Base-by-base conservation (phyloP, 1,140 invertebrate genomes). In the Subanguina moxae region DNA sequence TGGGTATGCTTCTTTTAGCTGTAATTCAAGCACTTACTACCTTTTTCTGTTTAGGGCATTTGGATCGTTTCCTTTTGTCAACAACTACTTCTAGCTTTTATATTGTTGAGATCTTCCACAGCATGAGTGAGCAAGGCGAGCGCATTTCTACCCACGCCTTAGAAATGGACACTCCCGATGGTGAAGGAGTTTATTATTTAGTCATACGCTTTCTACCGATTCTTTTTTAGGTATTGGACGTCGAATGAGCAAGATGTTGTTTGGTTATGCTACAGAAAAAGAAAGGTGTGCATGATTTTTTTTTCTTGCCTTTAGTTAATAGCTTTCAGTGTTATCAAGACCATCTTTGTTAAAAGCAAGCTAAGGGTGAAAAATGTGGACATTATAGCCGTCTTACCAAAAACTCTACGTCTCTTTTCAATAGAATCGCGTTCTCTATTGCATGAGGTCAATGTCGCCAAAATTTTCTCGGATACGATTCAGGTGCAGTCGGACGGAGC, bases 31-130 rank as follows among this genome's bases (percentile, higher is more conserved):
- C n/a, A n/a, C n/a, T n/a, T 15, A 65, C 64, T 19, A 65, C 64
- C 64, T 65, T n/a, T 21, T n/a, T 57, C 15, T 65, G 15, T 70
- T 70, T 52, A 70, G 68, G 38, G 17, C 68, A 70, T 43, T 71
- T 70, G n/a, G 71, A 70, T 42, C 68, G 68, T 15, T 70, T 70
- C 32, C 19, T 70, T 17, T 17, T 70, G 25, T 70, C 70, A 5
- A 70, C 68, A 25, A 74, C 68, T 11, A 70, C 68, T n/a, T 75
- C 30, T 28, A 75, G 28, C 9, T 70, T 75, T 27, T 74, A 68
- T 38, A 42, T 74, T 25, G 56, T 70, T 13, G 68, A 70, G 66
- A 57, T 70, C 15, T 70, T 75, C 38, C 68, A 70, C 71, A 61
- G 32, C 23, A 64, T n/a, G 17, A 21, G 17, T 8, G 42, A 65